Evolutionary conservation across 2,888 invertebrate genomes (phyloP), one percentile per base, ranked within the genome.

Genomic region (Palloptera scutellata): DNA sequence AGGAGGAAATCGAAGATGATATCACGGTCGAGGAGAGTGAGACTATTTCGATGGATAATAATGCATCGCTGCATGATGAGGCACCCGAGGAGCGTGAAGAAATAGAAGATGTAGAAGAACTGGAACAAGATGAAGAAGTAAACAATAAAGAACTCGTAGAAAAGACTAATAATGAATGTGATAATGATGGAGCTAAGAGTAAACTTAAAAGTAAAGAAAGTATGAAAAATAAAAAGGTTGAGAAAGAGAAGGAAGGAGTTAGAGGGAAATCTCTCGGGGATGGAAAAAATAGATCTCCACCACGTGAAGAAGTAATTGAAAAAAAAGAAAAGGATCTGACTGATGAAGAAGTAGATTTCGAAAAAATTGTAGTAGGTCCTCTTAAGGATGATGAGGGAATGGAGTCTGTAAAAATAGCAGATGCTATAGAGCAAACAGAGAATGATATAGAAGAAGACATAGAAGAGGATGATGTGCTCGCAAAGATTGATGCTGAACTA

Each of bases 11-110:
- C 41, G 72, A 68, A 20, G 72, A 72, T 52, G 71, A 71, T 20
- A 48, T 71, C 12, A 73, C 73, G n/a, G 68, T 74, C 41, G 75
- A 74, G 51, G 74, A 73, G 59, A 73, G 74, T 61, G 76, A 76
- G 65, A 73, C 73, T 5, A 71, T 75, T 59, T 76, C 74, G 1
- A 76, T 75, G 73, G 76, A 77, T 51, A 74, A 76, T 52, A 75
- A 76, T 70, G 68, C 73, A 3, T 74, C 74, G 13, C 66, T 72
- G 45, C 72, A 70, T 57, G 73, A 73, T 48, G 70, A 72, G 45
- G 20, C 57, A 12, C 40, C 51, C 11, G 66, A 68, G 20, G 63
- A 55, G 61, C 19, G 15, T 8, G 20, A 61, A 40, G 53, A 61
- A 13, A 42, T 43, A 8, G 52, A 48, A 45, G 63, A 64, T 54